These are phyloP conservation scores for Xestia c-nigrum DNA, from an alignment of 2,888 invertebrate genomes.

Conservation along the genomic window DNA sequence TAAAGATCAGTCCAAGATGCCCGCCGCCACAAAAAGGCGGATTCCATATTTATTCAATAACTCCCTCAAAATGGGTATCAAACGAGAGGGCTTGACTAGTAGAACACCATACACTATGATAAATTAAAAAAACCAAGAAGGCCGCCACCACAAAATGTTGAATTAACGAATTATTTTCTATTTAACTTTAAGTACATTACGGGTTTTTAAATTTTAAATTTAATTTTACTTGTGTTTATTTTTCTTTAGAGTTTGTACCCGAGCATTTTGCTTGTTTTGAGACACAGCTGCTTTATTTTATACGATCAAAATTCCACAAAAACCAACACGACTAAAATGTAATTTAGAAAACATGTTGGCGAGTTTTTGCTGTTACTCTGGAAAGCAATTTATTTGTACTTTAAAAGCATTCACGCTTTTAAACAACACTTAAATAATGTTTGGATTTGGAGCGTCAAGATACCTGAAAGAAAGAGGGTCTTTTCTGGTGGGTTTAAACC, in stretches of 20 bases:
- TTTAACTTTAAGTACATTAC: no score
- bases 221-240: not conserved
- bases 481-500: not conserved
- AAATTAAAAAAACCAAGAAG: no score
- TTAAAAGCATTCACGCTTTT: not conserved
- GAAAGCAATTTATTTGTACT: constrained; percentile 9
- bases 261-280: not conserved
- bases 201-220: no score
- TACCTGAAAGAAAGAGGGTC: not conserved
- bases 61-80: no score
- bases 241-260: not conserved
- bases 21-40: no score
- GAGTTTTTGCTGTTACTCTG: not conserved
- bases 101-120: no score
- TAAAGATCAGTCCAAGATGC: no score
- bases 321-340: not conserved
- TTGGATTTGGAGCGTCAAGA: not conserved
- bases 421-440: constrained; percentile 7
- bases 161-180: no score
- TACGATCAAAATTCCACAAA: not conserved
- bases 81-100: no score
- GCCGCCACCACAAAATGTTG: no score
- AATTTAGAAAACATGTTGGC: constrained; percentile 7
- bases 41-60: no score
- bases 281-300: not conserved